These are phyloP conservation scores for Delichon dasypus DNA, from an alignment of 2,797 vertebrate species.

Conservation along the genomic window DNA sequence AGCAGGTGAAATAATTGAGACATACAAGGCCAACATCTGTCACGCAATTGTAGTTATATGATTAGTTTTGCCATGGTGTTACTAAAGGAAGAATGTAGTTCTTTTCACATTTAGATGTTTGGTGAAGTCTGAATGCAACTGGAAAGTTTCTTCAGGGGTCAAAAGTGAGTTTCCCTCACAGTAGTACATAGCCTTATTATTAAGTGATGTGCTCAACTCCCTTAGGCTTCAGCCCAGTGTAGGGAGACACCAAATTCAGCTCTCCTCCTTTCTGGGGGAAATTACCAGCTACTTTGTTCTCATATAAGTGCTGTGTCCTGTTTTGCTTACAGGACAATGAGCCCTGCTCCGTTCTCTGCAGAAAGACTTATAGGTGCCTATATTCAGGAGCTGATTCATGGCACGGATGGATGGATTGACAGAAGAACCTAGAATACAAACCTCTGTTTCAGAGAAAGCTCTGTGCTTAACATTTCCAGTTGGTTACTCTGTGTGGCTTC, in stretches of 20 bases:
- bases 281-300: neutral
- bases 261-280: neutral
- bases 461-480: neutral
- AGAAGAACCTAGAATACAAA: neutral
- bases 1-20: constrained; percentile 64
- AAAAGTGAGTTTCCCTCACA: neutral
- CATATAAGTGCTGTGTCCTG: neutral
- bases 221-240: neutral
- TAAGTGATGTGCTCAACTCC: neutral
- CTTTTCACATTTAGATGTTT: constrained; percentile 24
- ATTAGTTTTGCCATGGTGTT: constrained; percentile 38
- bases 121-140: neutral
- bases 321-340: neutral
- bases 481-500: neutral
- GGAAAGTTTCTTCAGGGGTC: constrained; percentile 3
- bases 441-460: neutral
- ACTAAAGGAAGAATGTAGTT: constrained; percentile 12
- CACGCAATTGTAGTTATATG: constrained; percentile 2
- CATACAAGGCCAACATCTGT: constrained; percentile 13
- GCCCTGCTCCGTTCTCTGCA: neutral
- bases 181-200: neutral
- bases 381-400: neutral
- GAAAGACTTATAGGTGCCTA: neutral
- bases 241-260: neutral
- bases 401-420: neutral